Percentiles rank a stretch among this genome's conserved stretches.
Evolutionary conservation across 2,797 vertebrate species (phyloP).

Genomic region (Mallotus villosus): DNA sequence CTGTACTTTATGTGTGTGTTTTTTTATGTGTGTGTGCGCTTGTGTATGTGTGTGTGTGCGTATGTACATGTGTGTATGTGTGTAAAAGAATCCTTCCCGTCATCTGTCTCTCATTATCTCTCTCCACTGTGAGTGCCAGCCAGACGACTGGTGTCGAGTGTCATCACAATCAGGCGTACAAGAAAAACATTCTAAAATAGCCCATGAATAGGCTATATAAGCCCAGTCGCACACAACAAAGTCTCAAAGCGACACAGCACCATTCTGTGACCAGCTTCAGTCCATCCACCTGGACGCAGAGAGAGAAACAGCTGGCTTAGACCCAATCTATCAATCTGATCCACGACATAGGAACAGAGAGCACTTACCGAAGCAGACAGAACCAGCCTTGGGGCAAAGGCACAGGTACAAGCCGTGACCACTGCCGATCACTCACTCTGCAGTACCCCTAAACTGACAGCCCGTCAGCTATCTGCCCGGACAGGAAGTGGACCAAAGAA

Average conservation of each 20-base stretch:
- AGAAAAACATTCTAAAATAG: slow-evolving; percentile 39
- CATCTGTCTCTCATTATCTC: slow-evolving; percentile 29
- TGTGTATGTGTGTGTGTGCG: slow-evolving; percentile 7
- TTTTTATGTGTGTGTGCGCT: not conserved
- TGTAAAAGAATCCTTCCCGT: slow-evolving; percentile 18
- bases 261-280: not conserved
- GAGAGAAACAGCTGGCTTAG: not conserved
- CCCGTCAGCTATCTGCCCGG: not conserved
- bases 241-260: not conserved
- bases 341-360: no score
- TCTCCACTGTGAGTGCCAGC: slow-evolving; percentile 16
- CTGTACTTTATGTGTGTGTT: not conserved
- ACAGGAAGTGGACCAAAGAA: not conserved
- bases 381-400: not conserved
- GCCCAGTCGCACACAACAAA: not conserved
- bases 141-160: slow-evolving; percentile 38
- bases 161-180: slow-evolving; percentile 15
- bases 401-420: not conserved
- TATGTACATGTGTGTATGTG: slow-evolving; percentile 3
- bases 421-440: not conserved
- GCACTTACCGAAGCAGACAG: not conserved
- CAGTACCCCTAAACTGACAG: not conserved
- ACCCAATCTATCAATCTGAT: not conserved
- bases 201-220: slow-evolving; percentile 27
- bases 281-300: not conserved